These are phyloP conservation scores for Gymnocypris eckloni DNA, from an alignment of 2,797 vertebrate species.

Conservation along the genomic window DNA sequence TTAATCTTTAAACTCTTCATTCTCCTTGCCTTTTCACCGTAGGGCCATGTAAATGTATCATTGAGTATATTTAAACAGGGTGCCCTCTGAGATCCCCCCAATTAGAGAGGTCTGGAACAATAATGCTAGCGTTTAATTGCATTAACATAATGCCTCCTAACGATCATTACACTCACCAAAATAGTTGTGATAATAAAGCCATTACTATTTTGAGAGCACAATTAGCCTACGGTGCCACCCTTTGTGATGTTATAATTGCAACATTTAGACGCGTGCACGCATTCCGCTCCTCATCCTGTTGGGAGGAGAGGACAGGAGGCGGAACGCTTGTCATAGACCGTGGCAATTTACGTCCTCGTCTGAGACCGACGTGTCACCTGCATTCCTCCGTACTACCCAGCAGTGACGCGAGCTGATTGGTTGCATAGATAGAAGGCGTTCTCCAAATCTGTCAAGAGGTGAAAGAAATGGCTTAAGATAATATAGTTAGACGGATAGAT, in stretches of 20 bases:
- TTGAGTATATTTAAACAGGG: slow-evolving; percentile 63
- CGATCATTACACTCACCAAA: slow-evolving; percentile 77
- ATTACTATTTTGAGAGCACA: slow-evolving; percentile 80
- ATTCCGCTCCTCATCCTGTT: slow-evolving; percentile 58
- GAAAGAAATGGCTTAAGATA: slow-evolving; percentile 74
- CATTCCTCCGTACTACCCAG: slow-evolving; percentile 16
- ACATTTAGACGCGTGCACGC: slow-evolving; percentile 63
- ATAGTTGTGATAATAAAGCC: slow-evolving; percentile 79
- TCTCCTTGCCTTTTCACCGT: slow-evolving; percentile 22
- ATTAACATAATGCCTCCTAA: slow-evolving; percentile 81
- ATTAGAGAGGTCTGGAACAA: slow-evolving; percentile 72
- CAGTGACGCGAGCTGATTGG: slow-evolving; percentile 48
- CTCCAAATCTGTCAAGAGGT: slow-evolving; percentile 57
- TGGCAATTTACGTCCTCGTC: slow-evolving; percentile 52
- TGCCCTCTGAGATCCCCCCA: slow-evolving; percentile 66
- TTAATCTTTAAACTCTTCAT: slow-evolving; percentile 28
- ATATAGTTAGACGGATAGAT: slow-evolving; percentile 73
- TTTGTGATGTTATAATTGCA: slow-evolving; percentile 74
- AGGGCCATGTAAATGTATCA: slow-evolving; percentile 59
- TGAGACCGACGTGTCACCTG: slow-evolving; percentile 39
- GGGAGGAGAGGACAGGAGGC: slow-evolving; percentile 34
- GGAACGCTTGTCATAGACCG: slow-evolving; percentile 45
- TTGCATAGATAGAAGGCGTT: slow-evolving; percentile 54
- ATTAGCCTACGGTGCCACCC: slow-evolving; percentile 74
- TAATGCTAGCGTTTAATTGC: slow-evolving; percentile 77